Evolutionary conservation across 2,113 vertebrate genomes (phyloP).

Genomic region (Gorsachius goisagi): DNA sequence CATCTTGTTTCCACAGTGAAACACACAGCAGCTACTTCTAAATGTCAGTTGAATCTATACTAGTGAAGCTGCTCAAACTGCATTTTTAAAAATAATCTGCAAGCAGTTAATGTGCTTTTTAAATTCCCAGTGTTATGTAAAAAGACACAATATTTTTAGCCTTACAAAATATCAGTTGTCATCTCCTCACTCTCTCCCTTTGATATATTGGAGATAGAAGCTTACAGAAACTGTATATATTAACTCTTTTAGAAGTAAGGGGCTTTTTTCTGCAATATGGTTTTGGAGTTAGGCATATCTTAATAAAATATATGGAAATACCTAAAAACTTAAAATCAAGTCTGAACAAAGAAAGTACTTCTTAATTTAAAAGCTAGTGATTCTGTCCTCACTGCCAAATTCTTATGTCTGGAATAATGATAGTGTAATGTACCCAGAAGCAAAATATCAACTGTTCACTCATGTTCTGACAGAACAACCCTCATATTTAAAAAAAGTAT

Average conservation of each 20-base stretch:
- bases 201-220: background rate
- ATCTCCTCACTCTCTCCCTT: constrained; percentile 34
- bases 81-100: constrained; percentile 57
- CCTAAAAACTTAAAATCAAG: background rate
- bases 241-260: background rate
- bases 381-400: background rate
- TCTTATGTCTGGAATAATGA: background rate
- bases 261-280: background rate
- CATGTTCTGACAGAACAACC: background rate
- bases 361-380: background rate
- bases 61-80: constrained; percentile 41
- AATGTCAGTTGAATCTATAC: constrained; percentile 35
- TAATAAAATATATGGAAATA: background rate
- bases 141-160: constrained; percentile 59
- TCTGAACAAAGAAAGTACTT: background rate
- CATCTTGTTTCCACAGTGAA: constrained; percentile 10
- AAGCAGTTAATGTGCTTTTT: constrained; percentile 47
- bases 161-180: constrained; percentile 52
- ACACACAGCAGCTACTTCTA: constrained; percentile 28
- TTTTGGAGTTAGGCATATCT: background rate
- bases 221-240: background rate
- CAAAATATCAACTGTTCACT: background rate
- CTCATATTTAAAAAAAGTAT: background rate
- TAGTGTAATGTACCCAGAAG: background rate
- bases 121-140: constrained; percentile 53